Percentiles rank a stretch among this genome's conserved stretches.
These are phyloP conservation scores for Mastacembelus armatus DNA, from an alignment of 2,797 vertebrate species.

Conservation along the genomic window DNA sequence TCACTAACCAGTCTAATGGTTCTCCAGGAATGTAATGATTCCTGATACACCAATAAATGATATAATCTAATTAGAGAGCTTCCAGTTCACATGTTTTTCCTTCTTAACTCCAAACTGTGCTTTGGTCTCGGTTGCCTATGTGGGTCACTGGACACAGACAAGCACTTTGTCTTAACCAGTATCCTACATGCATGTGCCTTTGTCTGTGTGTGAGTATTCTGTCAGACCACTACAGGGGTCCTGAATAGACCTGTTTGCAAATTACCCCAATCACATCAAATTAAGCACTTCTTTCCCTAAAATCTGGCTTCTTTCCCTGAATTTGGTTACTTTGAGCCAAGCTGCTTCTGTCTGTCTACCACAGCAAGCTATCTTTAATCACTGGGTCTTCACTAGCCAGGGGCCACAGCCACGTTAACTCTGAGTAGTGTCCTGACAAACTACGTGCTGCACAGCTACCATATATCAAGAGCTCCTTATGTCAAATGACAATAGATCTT, in stretches of 20 bases:
- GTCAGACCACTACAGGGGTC: constrained; percentile 40
- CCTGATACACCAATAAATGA: too few species aligned
- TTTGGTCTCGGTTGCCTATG: not conserved
- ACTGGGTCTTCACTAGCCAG: constrained; percentile 43
- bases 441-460: constrained; percentile 8
- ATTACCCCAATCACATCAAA: constrained; percentile 80
- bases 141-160: constrained; percentile 29
- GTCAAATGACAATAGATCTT: too few species aligned
- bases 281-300: constrained; percentile 45
- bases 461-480: too few species aligned
- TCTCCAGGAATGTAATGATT: too few species aligned
- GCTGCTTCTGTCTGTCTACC: constrained; percentile 48
- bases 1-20: too few species aligned
- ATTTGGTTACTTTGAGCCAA: constrained; percentile 36
- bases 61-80: not conserved
- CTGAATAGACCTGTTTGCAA: constrained; percentile 44
- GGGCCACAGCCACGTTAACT: constrained; percentile 52
- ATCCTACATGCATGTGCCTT: constrained; percentile 7
- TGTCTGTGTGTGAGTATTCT: constrained; percentile 27
- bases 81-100: too few species aligned
- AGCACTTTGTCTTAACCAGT: constrained; percentile 18
- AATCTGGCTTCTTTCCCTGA: constrained; percentile 37
- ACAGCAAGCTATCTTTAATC: constrained; percentile 46
- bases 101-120: not conserved
- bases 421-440: too few species aligned